phyloP scores from a whole-genome alignment of 2,797 vertebrate genomes.

The Sebastes oblongus region DNA sequence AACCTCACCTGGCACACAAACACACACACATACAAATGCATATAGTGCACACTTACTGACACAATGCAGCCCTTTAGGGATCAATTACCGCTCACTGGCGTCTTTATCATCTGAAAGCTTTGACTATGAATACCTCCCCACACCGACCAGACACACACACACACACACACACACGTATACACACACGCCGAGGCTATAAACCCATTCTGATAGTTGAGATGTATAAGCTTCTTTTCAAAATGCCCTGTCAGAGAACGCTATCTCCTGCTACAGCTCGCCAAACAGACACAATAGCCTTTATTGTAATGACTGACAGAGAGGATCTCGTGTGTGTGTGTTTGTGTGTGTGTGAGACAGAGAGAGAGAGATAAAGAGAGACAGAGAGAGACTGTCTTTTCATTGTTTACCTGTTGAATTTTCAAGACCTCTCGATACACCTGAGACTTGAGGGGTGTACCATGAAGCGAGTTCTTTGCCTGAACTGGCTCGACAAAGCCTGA shows the following conservation, averaged over 20 bases:
- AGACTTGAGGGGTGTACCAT: not conserved
- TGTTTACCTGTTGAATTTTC: slow-evolving; percentile 47
- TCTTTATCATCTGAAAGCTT: slow-evolving; percentile 67
- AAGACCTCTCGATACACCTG: slow-evolving; percentile 3
- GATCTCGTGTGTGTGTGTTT: slow-evolving; percentile 6
- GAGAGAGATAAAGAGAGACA: too few species aligned
- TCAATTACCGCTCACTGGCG: slow-evolving; percentile 67
- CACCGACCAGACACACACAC: not conserved
- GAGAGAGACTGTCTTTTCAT: not conserved
- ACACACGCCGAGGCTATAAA: not conserved
- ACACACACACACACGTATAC: not conserved
- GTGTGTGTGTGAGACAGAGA: not conserved
- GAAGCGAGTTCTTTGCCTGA: not conserved
- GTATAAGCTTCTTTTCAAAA: slow-evolving; percentile 60
- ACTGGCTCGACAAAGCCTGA: not conserved
- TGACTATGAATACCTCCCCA: slow-evolving; percentile 44
- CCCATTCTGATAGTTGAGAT: slow-evolving; percentile 49
- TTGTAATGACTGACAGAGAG: slow-evolving; percentile 46
- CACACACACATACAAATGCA: not conserved
- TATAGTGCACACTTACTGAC: slow-evolving; percentile 21
- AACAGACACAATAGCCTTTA: slow-evolving; percentile 50
- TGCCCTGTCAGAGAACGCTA: slow-evolving; percentile 41
- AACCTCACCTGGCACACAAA: slow-evolving; percentile 44
- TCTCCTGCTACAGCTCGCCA: slow-evolving; percentile 51
- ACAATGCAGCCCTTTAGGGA: slow-evolving; percentile 68